Percentiles rank a stretch among this genome's conserved stretches.
These are phyloP conservation scores for Drosophila parabipectinata DNA, from an alignment of 1,140 invertebrate species.

Conservation along the genomic window DNA sequence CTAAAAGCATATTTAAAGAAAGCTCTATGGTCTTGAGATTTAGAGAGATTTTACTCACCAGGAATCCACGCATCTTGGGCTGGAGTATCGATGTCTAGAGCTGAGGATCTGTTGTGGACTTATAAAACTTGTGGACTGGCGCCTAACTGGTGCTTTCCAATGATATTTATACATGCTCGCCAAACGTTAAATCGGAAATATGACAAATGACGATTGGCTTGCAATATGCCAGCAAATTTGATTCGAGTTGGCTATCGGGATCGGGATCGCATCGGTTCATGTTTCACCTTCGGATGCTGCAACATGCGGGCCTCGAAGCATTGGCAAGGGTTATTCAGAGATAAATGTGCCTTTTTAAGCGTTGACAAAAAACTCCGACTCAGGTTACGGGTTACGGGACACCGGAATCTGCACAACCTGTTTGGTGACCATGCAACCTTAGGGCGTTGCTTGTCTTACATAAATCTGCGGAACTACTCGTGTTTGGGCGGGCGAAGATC, in stretches of 20 bases:
- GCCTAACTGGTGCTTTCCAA: constrained; percentile 12
- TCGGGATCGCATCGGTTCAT: constrained; percentile 47
- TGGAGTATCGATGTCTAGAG: constrained; percentile 18
- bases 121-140: constrained; percentile 52
- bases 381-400: constrained; percentile 19
- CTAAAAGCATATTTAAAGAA: no score
- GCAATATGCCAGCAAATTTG: constrained; percentile 50
- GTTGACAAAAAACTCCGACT: constrained; percentile 58
- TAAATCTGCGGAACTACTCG: constrained; percentile 70
- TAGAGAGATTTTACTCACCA: constrained; percentile 59
- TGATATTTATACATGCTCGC: constrained; percentile 66
- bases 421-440: constrained; percentile 34
- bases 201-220: constrained; percentile 70
- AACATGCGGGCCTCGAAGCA: constrained; percentile 24
- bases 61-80: constrained; percentile 68
- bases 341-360: constrained; percentile 75
- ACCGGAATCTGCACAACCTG: constrained; percentile 24
- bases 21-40: background rate
- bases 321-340: constrained; percentile 67
- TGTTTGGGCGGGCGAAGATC: constrained; percentile 69
- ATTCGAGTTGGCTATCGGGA: constrained; percentile 42
- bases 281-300: constrained; percentile 54
- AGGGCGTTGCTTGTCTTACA: constrained; percentile 75
- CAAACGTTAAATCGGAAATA: constrained; percentile 51
- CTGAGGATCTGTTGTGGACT: constrained; percentile 45